These are phyloP conservation scores for Hypomesus transpacificus DNA, from an alignment of 2,113 vertebrate genomes.

Conservation along the genomic window DNA sequence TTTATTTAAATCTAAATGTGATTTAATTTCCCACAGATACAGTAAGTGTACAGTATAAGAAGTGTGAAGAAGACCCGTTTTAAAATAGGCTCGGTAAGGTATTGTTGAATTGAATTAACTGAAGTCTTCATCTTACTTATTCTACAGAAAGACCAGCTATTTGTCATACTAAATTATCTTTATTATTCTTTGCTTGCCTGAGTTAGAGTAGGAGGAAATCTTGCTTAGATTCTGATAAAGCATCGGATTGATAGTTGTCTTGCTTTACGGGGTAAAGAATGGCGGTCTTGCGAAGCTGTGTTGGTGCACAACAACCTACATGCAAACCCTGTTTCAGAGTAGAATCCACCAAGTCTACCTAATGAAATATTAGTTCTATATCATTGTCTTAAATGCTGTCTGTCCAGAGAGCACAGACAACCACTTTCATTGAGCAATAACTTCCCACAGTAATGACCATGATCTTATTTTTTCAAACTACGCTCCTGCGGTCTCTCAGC, in stretches of 20 bases:
- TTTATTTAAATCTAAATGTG: not conserved
- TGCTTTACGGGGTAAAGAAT: conserved; percentile 15
- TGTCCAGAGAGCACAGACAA: conserved; percentile 1
- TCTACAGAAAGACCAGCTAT: not conserved
- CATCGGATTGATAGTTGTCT: too few relatives aligned
- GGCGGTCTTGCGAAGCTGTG: conserved; percentile 4
- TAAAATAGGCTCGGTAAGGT: too few relatives aligned
- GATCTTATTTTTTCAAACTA: conserved; percentile 12
- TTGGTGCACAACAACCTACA: conserved; percentile 10
- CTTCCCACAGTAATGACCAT: conserved; percentile 25
- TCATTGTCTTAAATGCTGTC: conserved; percentile 27
- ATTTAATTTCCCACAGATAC: too few relatives aligned
- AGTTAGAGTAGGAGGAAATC: too few relatives aligned
- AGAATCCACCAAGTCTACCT: conserved; percentile 14
- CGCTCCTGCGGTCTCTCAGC: conserved; percentile 33
- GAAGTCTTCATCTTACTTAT: too few relatives aligned
- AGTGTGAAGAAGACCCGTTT: too few relatives aligned
- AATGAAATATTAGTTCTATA: conserved; percentile 29
- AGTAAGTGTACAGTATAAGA: too few relatives aligned
- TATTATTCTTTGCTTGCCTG: too few relatives aligned
- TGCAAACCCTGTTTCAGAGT: conserved; percentile 8
- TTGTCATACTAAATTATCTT: not conserved
- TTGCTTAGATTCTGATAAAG: not conserved
- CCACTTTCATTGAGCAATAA: conserved; percentile 32
- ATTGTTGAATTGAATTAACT: too few relatives aligned